These are phyloP conservation scores for Macroramphosus scolopax DNA, from an alignment of 2,797 vertebrate species.

Conservation along the genomic window DNA sequence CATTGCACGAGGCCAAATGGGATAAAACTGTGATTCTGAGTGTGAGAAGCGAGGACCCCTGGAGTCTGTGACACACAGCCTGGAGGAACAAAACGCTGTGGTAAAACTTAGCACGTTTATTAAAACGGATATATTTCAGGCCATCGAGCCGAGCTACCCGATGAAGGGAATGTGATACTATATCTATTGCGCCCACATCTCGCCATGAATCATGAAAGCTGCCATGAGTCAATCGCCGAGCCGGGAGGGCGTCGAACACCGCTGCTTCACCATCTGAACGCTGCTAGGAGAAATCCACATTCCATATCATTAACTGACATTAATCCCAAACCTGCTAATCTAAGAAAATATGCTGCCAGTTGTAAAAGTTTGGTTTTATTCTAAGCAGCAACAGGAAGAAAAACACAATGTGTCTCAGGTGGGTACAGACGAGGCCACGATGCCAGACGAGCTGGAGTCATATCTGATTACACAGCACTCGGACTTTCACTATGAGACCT, in stretches of 20 bases:
- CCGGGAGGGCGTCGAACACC: neutral
- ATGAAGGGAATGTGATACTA: conserved; percentile 2
- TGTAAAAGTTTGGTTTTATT: conserved; percentile 20
- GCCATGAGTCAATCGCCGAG: conserved; percentile 5
- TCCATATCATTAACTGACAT: conserved; percentile 3
- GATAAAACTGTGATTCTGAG: conserved; percentile 10
- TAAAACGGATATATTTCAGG: conserved; percentile 5
- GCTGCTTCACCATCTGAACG: neutral
- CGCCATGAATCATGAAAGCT: neutral
- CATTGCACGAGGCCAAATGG: neutral
- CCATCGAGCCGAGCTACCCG: neutral
- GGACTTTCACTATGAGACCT: conserved; percentile 10
- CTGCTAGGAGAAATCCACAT: conserved; percentile 5
- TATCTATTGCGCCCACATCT: conserved; percentile 7
- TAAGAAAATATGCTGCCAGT: conserved; percentile 17
- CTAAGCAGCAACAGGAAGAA: conserved; percentile 28
- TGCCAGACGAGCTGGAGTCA: conserved; percentile 27
- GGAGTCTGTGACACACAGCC: conserved; percentile 1
- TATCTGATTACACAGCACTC: conserved; percentile 39
- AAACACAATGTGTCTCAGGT: conserved; percentile 25
- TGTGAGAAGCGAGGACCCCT: conserved; percentile 4
- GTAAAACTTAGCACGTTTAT: conserved; percentile 1
- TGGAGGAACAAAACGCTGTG: conserved; percentile 1
- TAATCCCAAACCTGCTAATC: conserved; percentile 17
- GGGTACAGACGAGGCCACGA: conserved; percentile 10